phyloP scores from a whole-genome alignment of 2,797 vertebrate genomes.

The Mallotus villosus region DNA sequence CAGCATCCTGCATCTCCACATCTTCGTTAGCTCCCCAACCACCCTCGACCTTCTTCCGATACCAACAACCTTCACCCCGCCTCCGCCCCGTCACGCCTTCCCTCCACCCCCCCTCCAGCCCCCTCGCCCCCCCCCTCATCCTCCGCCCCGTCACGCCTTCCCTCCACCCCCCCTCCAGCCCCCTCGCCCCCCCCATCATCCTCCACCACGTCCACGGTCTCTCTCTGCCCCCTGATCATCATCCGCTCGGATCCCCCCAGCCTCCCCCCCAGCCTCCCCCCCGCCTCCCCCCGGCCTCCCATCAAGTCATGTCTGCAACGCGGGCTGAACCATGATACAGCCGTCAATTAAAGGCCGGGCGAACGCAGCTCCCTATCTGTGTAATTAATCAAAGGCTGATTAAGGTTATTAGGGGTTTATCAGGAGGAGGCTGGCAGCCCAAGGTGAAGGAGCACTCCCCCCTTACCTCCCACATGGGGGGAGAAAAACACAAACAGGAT shows the following conservation, averaged over 20 bases:
- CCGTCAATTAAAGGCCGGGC: constrained; percentile 61
- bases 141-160: no score
- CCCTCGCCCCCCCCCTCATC: neutral
- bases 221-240: constrained; percentile 34
- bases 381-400: constrained; percentile 76
- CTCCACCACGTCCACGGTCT: constrained; percentile 44
- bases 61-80: neutral
- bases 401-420: constrained; percentile 68
- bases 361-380: constrained; percentile 62
- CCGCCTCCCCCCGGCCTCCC: constrained; percentile 40
- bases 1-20: neutral
- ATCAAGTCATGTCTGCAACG: constrained; percentile 55
- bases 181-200: neutral
- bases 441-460: constrained; percentile 61
- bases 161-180: neutral
- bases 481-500: neutral
- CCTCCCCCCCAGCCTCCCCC: constrained; percentile 39
- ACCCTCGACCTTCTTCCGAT: neutral
- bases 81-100: neutral
- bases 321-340: constrained; percentile 66
- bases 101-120: neutral
- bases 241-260: neutral
- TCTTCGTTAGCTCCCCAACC: neutral
- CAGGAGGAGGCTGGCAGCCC: constrained; percentile 56
- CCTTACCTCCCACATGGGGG: neutral